Percentiles rank a stretch among this genome's conserved stretches.
Evolutionary conservation across 2,888 invertebrate genomes (phyloP).

Genomic region (Polylopha cassiicola): DNA sequence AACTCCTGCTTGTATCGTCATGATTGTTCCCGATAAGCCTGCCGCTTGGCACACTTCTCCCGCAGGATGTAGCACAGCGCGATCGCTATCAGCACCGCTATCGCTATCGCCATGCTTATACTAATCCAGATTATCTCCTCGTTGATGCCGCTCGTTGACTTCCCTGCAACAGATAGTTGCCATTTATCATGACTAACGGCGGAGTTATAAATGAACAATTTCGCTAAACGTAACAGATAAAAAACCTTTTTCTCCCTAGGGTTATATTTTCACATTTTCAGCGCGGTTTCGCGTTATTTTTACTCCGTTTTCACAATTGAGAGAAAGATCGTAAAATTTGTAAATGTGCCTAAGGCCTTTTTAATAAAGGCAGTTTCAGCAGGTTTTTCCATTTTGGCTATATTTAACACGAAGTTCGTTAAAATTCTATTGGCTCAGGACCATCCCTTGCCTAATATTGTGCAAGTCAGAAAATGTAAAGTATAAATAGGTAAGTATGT

Average conservation of each 20-base stretch:
- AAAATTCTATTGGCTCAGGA: conserved; percentile 1
- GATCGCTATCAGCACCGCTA: conserved; percentile 87
- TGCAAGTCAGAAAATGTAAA: no score
- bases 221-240: no score
- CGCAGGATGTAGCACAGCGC: conserved; percentile 88
- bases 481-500: no score
- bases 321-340: conserved; percentile 3
- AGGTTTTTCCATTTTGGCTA: background rate
- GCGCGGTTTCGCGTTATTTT: no score
- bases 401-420: background rate
- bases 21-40: conserved; percentile 84
- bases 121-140: conserved; percentile 94
- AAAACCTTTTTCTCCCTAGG: no score
- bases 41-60: conserved; percentile 87
- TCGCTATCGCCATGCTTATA: conserved; percentile 90
- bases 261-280: no score
- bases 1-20: conserved; percentile 78
- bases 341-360: conserved; percentile 4
- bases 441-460: background rate
- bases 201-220: background rate
- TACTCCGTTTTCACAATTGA: conserved; percentile 6
- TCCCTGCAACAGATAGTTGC: conserved; percentile 73
- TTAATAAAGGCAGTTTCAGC: conserved; percentile 8
- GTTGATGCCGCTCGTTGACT: conserved; percentile 89
- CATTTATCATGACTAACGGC: no score